phyloP scores from a whole-genome alignment of 2,888 invertebrate genomes.

The Heliconius cydno region DNA sequence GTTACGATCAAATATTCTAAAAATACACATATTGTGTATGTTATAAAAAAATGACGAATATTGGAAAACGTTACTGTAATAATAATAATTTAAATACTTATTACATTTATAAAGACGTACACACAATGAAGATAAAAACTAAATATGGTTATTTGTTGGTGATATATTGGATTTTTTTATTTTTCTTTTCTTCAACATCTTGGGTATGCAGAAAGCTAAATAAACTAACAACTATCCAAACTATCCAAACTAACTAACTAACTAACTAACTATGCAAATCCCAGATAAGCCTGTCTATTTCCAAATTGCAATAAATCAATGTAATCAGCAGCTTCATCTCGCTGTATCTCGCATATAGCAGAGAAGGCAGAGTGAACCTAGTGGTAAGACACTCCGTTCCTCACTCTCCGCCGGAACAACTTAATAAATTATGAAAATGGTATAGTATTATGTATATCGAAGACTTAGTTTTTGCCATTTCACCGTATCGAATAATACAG shows the following conservation, averaged over 20 bases:
- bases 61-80: background rate
- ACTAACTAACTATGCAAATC: background rate
- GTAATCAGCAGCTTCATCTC: background rate
- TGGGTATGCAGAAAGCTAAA: background rate
- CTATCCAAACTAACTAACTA: background rate
- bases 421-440: background rate
- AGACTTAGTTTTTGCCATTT: conserved; percentile 19
- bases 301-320: background rate
- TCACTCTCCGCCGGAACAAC: background rate
- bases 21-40: background rate
- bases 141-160: background rate
- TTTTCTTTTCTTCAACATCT: background rate
- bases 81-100: background rate
- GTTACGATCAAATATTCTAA: no score
- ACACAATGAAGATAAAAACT: background rate
- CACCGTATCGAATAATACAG: conserved; percentile 38
- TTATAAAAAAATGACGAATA: background rate
- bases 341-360: background rate
- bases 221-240: no score
- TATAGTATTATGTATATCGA: conserved; percentile 9
- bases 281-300: background rate
- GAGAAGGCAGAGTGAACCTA: no score
- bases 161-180: background rate
- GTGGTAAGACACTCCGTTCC: background rate
- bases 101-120: background rate